These are phyloP conservation scores for Cantharis rustica DNA, from an alignment of 2,888 invertebrate genomes.

Conservation along the genomic window DNA sequence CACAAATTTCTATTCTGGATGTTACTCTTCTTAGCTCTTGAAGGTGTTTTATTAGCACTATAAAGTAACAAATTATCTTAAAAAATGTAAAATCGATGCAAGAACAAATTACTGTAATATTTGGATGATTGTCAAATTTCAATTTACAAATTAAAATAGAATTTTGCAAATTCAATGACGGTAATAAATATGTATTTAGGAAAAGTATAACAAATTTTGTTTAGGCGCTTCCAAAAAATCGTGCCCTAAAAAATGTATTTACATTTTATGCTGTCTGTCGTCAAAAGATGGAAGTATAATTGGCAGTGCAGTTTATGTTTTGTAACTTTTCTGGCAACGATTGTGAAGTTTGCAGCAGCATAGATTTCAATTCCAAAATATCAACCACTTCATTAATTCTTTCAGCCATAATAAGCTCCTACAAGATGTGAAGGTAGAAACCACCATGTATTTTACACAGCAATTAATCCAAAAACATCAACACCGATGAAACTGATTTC, in stretches of 20 bases:
- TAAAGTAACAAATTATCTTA: conserved; percentile 34
- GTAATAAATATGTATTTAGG: background rate
- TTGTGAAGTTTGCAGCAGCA: background rate
- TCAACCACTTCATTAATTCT: background rate
- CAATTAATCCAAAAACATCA: background rate
- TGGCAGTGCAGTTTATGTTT: background rate
- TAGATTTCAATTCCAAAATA: background rate
- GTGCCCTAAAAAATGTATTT: background rate
- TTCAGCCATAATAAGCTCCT: background rate
- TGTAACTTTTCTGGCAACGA: too few species aligned
- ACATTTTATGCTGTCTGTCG: background rate
- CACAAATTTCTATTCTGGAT: conserved; percentile 77
- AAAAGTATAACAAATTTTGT: background rate
- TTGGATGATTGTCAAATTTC: background rate
- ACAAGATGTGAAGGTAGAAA: background rate
- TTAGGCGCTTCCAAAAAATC: background rate
- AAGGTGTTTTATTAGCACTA: conserved; percentile 30
- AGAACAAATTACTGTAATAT: background rate
- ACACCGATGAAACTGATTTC: background rate
- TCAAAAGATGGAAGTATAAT: background rate
- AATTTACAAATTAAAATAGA: background rate
- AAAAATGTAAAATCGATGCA: background rate
- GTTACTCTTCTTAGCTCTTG: conserved; percentile 38
- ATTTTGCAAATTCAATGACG: background rate
- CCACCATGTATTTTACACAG: background rate